Conservation (phyloP, 2,888 invertebrate genomes). For the Caenorhabditis afra region DNA sequence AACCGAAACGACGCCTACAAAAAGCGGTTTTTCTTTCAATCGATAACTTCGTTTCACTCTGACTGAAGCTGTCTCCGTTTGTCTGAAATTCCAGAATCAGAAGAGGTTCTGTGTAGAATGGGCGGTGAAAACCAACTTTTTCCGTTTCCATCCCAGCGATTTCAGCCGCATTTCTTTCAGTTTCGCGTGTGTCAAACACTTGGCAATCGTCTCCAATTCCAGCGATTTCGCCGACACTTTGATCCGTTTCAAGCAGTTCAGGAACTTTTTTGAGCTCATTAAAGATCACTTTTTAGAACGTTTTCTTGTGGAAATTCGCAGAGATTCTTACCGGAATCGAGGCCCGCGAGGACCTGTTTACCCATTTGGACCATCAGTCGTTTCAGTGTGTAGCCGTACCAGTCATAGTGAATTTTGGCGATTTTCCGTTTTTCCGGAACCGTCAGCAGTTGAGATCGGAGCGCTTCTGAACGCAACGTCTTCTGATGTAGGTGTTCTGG, state of each 20-base stretch:
- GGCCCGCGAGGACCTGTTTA: slow-evolving; percentile 53
- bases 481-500: too few relatives aligned
- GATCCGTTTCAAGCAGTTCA: slow-evolving; percentile 26
- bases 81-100: too few relatives aligned
- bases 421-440: slow-evolving; percentile 49
- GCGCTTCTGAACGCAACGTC: slow-evolving; percentile 31
- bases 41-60: slow-evolving; percentile 36
- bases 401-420: slow-evolving; percentile 70
- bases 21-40: slow-evolving; percentile 17
- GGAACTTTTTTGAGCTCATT: slow-evolving; percentile 51
- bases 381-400: slow-evolving; percentile 69
- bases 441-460: slow-evolving; percentile 36
- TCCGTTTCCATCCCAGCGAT: slow-evolving; percentile 35
- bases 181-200: slow-evolving; percentile 65
- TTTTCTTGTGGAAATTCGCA: too few relatives aligned
- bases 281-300: too few relatives aligned
- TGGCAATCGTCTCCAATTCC: slow-evolving; percentile 65
- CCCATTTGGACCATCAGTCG: slow-evolving; percentile 71
- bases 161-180: slow-evolving; percentile 34
- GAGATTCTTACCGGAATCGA: slow-evolving; percentile 54
- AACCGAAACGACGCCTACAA: slow-evolving; percentile 9
- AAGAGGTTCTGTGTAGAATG: background rate
- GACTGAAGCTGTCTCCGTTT: too few relatives aligned
- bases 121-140: slow-evolving; percentile 5
- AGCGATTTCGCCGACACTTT: slow-evolving; percentile 60